Evolutionary conservation across 2,113 vertebrate species (phyloP).

Genomic region (Peromyscus polionotus): DNA sequence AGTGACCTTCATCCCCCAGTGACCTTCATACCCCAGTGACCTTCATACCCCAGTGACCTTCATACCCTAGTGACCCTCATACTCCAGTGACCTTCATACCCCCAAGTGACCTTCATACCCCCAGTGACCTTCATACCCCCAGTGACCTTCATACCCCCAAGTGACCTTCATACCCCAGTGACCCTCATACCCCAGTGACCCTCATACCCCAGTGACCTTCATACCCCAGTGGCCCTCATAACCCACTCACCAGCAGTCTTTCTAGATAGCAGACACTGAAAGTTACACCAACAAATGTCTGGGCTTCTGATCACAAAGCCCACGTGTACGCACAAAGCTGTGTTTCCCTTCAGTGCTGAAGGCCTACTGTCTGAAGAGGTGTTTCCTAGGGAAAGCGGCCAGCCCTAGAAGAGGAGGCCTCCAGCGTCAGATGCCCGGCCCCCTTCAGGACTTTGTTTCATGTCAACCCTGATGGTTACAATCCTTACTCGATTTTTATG

Average conservation of each 20-base stretch:
- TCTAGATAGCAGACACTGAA: neutral
- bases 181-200: too few relatives aligned
- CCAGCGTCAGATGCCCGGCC: neutral
- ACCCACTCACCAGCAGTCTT: neutral
- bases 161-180: too few relatives aligned
- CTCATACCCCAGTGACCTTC: too few relatives aligned
- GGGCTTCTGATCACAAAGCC: neutral
- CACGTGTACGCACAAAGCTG: neutral
- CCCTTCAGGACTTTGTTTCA: neutral
- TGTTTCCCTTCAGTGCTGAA: neutral
- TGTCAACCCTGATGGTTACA: neutral
- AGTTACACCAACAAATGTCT: neutral
- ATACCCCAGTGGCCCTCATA: neutral
- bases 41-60: neutral
- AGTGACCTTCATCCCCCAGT: neutral
- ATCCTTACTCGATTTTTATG: slow-evolving; percentile 7
- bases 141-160: too few relatives aligned
- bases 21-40: neutral
- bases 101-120: too few relatives aligned
- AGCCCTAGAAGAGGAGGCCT: neutral
- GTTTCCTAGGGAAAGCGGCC: neutral
- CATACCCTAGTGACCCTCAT: neutral
- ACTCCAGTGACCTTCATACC: too few relatives aligned
- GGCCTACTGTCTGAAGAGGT: neutral
- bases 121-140: too few relatives aligned